These are phyloP conservation scores for Aselliscus stoliczkanus DNA, from an alignment of 2,797 vertebrate species.

Conservation along the genomic window DNA sequence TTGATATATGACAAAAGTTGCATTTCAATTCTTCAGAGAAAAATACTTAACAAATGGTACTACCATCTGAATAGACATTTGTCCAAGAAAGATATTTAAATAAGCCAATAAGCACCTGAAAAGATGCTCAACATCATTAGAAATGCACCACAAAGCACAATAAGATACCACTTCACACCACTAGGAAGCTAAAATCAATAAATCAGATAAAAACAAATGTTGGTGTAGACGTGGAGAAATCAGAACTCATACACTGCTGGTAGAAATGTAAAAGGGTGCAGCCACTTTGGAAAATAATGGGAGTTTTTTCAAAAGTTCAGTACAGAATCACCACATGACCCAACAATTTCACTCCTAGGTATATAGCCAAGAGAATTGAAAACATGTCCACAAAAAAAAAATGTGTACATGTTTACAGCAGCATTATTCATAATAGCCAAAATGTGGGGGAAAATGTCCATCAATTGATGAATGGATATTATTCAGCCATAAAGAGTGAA, in stretches of 20 bases:
- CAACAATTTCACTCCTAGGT: not conserved
- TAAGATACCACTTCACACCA: not conserved
- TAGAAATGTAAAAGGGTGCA: not conserved
- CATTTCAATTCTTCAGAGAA: constrained; percentile 14
- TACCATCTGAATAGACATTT: not conserved
- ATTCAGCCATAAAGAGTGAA: not conserved
- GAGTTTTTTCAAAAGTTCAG: not conserved
- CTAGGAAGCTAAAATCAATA: not conserved
- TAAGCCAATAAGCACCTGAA: not conserved
- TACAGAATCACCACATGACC: not conserved
- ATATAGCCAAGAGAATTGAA: not conserved
- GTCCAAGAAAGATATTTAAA: not conserved
- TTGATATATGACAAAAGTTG: not conserved
- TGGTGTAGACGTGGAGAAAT: not conserved
- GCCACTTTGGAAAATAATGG: not conserved
- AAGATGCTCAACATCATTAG: not conserved
- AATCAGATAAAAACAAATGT: not conserved
- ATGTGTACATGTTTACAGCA: not conserved
- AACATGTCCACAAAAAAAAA: not conserved
- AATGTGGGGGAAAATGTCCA: not conserved
- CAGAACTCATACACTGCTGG: not conserved
- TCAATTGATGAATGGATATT: not conserved
- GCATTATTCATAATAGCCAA: not conserved
- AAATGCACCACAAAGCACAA: not conserved
- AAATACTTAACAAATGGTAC: not conserved